Percentiles rank a stretch among this genome's conserved stretches.
Conservation (phyloP, 2,797 vertebrate species). For the Buceros bicornis region DNA sequence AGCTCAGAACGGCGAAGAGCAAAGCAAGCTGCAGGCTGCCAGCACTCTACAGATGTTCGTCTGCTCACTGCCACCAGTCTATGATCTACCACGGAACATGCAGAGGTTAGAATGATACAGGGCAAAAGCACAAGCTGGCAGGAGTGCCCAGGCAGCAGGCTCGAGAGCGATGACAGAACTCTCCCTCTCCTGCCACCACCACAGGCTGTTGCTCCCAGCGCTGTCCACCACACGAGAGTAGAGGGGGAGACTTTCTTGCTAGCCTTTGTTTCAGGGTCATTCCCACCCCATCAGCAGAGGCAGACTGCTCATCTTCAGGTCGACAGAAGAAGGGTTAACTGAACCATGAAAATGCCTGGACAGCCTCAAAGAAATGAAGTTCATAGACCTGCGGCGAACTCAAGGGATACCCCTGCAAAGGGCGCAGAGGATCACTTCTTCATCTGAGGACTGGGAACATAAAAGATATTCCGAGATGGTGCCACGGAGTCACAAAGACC, state of each 20-base stretch:
- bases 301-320: background rate
- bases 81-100: slow-evolving; percentile 35
- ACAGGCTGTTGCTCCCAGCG: background rate
- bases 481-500: background rate
- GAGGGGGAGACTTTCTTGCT: background rate
- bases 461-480: background rate
- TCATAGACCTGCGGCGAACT: background rate
- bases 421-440: background rate
- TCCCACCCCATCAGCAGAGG: background rate
- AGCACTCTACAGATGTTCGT: background rate
- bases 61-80: background rate
- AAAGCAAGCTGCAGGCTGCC: slow-evolving; percentile 69
- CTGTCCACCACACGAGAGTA: background rate
- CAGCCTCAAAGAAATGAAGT: background rate
- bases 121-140: slow-evolving; percentile 1
- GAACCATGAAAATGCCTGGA: background rate
- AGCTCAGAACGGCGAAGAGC: slow-evolving; percentile 16
- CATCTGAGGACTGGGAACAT: background rate
- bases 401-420: background rate
- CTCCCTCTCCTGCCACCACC: slow-evolving; percentile 46
- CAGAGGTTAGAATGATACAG: background rate
- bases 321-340: background rate
- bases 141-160: slow-evolving; percentile 30
- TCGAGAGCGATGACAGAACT: slow-evolving; percentile 39
- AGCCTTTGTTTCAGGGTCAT: background rate